Evolutionary conservation across 2,797 vertebrate species (phyloP).

Genomic region (Phoeniculus purpureus): DNA sequence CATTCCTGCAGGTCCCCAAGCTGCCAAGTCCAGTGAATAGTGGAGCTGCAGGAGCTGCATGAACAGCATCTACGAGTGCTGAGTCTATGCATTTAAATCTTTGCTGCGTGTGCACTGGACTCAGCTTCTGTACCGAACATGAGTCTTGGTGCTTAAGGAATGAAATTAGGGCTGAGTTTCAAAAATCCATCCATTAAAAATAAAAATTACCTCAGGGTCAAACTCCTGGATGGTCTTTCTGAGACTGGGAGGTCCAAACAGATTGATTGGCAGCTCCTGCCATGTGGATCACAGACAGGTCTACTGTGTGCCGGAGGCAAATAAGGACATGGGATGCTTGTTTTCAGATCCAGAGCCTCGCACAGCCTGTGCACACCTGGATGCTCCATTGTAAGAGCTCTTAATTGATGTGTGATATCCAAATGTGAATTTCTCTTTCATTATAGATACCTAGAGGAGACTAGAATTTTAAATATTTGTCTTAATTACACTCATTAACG

Average conservation of each 20-base stretch:
- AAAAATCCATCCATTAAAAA: neutral
- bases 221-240: neutral
- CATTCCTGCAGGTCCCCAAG: neutral
- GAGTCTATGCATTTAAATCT: neutral
- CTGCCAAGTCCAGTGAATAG: too few relatives aligned
- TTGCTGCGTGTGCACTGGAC: neutral
- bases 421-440: neutral
- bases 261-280: neutral
- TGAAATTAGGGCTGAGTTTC: neutral
- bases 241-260: neutral
- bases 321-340: neutral
- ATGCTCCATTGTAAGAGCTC: rapidly evolving
- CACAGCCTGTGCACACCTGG: neutral
- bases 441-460: rapidly evolving
- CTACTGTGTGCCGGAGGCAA: neutral
- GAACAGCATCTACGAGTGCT: too few relatives aligned
- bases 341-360: neutral
- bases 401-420: neutral
- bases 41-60: neutral
- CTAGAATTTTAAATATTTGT: neutral
- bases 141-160: neutral
- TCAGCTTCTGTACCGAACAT: neutral
- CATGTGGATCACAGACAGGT: rapidly evolving
- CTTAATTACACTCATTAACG: neutral
- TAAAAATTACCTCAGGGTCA: too few relatives aligned